Evolutionary conservation across 2,797 vertebrate genomes (phyloP).

Genomic region (Falco peregrinus): DNA sequence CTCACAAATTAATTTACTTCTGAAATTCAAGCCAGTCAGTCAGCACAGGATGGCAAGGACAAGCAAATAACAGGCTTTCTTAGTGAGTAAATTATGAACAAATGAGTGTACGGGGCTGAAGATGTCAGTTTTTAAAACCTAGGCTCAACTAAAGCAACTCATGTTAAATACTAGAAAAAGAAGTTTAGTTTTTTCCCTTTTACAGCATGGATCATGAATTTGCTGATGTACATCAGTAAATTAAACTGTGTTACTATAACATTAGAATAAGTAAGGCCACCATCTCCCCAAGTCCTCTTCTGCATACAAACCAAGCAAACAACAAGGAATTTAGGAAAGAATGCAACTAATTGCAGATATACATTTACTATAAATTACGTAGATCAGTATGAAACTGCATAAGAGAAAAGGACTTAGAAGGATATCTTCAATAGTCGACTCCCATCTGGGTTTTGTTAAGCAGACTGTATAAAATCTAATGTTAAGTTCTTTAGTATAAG

Average conservation of each 20-base stretch:
- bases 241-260: neutral
- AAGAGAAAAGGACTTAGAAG: neutral
- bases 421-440: neutral
- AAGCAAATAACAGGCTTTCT: neutral
- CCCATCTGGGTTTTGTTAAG: neutral
- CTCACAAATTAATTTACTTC: constrained; percentile 44
- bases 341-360: neutral
- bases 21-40: constrained; percentile 49
- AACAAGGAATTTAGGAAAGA: neutral
- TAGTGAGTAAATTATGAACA: neutral
- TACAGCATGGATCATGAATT: neutral
- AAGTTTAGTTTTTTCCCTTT: neutral
- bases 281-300: neutral
- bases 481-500: neutral
- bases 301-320: neutral
- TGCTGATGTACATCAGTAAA: neutral
- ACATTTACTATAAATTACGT: neutral
- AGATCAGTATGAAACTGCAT: neutral
- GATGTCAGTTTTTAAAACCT: neutral
- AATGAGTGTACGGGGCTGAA: constrained; percentile 4
- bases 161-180: neutral
- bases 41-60: neutral
- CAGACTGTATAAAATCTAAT: neutral
- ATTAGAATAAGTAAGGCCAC: neutral
- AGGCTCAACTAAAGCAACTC: neutral